Evolutionary conservation across 2,797 vertebrate genomes (phyloP).

Genomic region (Eulemur coronatus): DNA sequence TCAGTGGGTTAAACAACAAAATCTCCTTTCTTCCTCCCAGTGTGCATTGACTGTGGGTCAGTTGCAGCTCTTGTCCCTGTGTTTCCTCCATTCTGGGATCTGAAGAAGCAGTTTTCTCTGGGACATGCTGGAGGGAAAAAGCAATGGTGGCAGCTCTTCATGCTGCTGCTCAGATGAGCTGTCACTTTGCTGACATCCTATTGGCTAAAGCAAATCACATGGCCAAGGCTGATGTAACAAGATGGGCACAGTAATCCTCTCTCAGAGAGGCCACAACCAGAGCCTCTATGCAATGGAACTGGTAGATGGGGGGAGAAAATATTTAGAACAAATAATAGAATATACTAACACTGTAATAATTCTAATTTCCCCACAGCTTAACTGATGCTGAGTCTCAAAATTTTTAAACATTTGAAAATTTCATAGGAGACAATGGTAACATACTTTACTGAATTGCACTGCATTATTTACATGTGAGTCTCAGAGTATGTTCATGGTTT

Average conservation of each 20-base stretch:
- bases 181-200: neutral
- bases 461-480: neutral
- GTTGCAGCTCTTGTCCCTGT: neutral
- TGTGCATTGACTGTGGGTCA: neutral
- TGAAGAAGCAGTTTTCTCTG: neutral
- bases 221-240: neutral
- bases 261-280: neutral
- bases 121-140: neutral
- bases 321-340: neutral
- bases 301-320: neutral
- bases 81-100: neutral
- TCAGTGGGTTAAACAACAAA: neutral
- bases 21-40: neutral
- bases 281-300: neutral
- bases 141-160: neutral
- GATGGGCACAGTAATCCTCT: neutral
- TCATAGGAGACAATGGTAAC: neutral
- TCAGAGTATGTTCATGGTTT: neutral
- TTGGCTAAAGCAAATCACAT: neutral
- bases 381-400: no score
- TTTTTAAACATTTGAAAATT: neutral
- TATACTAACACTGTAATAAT: neutral
- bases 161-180: neutral
- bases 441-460: neutral
- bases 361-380: neutral